Evolutionary conservation across 2,888 invertebrate genomes (phyloP), one percentile per base, ranked within the genome.

Genomic region (Machimus atricapillus): DNA sequence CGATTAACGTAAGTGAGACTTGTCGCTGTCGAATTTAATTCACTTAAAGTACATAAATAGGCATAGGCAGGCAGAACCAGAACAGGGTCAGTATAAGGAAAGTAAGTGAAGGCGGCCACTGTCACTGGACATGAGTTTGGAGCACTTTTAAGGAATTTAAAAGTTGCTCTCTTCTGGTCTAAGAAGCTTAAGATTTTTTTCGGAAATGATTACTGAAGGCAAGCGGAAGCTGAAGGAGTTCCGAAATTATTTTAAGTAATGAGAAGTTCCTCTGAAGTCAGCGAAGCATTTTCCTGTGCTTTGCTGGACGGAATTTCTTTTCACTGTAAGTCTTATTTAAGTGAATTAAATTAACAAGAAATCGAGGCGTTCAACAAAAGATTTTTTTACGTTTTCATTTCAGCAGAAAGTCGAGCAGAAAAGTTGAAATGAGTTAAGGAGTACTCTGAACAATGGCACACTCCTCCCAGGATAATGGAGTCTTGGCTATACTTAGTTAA

Each of bases 391-490:
- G 76, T 52, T 79, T 52, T 79, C 66, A 27, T 27, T 52, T 16
- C 31, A 52, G 27, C 27, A 79, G 27, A 31, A 19, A 79, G n/a
- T 79, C 46, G 23, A 19, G 31, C 79, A 79, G n/a, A 79, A 79
- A 79, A 79, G 79, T 52, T 79, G 52, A 79, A 79, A 52, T 79
- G 79, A 79, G 31, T 56, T 46, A 79, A 79, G 37, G 31, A 31
- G 31, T 6, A 16, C 19, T 0, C 27, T 79, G 79, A 79, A 79
- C 79, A 79, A 79, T 79, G 52, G 52, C 14, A 31, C 8, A 14
- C 52, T 79, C 14, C 52, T 79, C 14, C 27, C 8, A 1, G 46
- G 27, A 79, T 31, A 79, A 79, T 27, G 52, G 52, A 27, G n/a
- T 46, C 79, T 14, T 52, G 66, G 23, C 66, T 66, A 27, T 27